Evolutionary conservation across 2,113 vertebrate genomes (phyloP), one percentile per base, ranked within the genome.

Genomic region (Silurus glanis): DNA sequence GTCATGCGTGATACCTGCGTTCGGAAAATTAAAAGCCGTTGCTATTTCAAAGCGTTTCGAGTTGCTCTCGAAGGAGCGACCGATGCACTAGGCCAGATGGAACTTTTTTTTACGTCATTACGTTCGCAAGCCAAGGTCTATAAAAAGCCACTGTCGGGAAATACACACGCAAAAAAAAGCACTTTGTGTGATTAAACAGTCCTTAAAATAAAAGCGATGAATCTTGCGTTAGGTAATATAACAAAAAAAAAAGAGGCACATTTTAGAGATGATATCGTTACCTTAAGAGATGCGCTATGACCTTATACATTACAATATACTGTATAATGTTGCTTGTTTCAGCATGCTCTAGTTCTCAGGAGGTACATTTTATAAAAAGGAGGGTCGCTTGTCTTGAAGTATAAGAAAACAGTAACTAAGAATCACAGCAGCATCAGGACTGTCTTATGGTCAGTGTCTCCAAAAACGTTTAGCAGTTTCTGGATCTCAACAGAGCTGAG

Each of bases 341-440:
- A 80, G 28, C 62, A 17, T 58, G 12, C 19, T 62, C n/a, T 19
- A 51, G 8, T 61, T 72, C 69, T 25, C n/a, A 62, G 19, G 19
- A 62, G 17, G 56, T 55, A 21, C 16, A 62, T 62, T 37, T 71
- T 12, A 9, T 21, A 53, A 69, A 61, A 75, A 66, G 19, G 71
- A 61, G 17, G 47, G 49, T 21, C 64, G n/a, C 51, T 45, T 25
- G 69, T 49, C 83, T 72, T 74, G 55, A 85, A 61, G 64, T 16
- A n/a, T 1, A 45, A 16, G n/a, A 53, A 14, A 85, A 87, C 47
- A 14, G 19, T 86, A 82, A 87, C 82, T 86, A 85, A 87, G 56
- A 84, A 14, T 19, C 53, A 85, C 56, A 64, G 72, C 80, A 74
- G 81, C 21, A 37, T 37, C 37, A 85, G 83, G 53, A 45, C 37